Conservation (phyloP, 1,140 invertebrate species). For the Ceratitis capitata region DNA sequence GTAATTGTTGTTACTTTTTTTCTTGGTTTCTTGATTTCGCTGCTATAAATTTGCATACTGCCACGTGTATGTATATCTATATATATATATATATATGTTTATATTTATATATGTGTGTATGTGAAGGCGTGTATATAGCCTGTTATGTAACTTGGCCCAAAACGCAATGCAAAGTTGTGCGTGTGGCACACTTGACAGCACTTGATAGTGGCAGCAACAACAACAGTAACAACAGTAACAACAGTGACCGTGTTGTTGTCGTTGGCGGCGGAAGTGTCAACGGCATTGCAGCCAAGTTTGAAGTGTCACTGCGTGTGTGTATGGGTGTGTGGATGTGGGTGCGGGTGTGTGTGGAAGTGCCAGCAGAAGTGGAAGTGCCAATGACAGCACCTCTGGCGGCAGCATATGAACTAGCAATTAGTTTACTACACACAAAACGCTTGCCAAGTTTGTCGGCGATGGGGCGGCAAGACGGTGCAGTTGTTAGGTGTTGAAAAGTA, state of each 20-base stretch:
- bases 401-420: not conserved
- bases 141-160: not conserved
- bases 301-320: conserved; percentile 6
- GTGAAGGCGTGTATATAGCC: no score
- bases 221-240: not conserved
- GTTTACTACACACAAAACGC: not conserved
- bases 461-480: not conserved
- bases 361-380: not conserved
- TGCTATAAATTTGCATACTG: conserved; percentile 35
- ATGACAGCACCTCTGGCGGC: not conserved
- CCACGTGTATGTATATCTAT: no score
- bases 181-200: not conserved
- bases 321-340: no score
- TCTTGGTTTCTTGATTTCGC: not conserved
- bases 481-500: not conserved
- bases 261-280: not conserved
- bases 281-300: not conserved
- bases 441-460: not conserved
- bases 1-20: conserved; percentile 10
- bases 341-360: not conserved
- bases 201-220: no score
- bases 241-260: not conserved
- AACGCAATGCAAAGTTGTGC: not conserved
- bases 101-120: no score
- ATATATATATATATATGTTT: no score